Percentiles rank a stretch among this genome's conserved stretches.
Evolutionary conservation across 2,113 vertebrate species (phyloP).

Genomic region (Hemiscyllium ocellatum): DNA sequence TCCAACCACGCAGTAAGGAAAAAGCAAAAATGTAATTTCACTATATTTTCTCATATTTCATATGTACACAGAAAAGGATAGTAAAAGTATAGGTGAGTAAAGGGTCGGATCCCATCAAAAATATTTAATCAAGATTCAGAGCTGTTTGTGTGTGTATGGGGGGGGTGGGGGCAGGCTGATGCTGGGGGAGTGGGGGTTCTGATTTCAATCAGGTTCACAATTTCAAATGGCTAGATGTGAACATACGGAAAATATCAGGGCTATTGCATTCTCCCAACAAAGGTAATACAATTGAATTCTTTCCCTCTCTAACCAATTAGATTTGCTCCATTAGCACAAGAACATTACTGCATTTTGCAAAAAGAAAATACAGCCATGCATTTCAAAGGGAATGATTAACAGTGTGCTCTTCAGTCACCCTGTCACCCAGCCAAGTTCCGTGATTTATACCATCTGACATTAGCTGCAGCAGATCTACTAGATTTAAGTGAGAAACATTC

Average conservation of each 20-base stretch:
- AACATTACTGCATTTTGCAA: not conserved
- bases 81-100: not conserved
- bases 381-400: conserved; percentile 15
- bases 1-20: not conserved
- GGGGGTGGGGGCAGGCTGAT: not conserved
- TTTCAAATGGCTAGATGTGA: not conserved
- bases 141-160: no score
- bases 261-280: not conserved
- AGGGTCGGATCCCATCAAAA: not conserved
- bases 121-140: not conserved
- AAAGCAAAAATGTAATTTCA: not conserved
- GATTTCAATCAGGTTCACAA: not conserved
- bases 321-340: conserved; percentile 21
- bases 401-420: not conserved
- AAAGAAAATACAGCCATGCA: not conserved
- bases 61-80: not conserved
- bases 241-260: not conserved
- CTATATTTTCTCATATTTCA: not conserved
- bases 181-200: no score
- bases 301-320: not conserved
- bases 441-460: not conserved
- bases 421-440: not conserved
- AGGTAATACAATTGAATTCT: not conserved
- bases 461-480: not conserved
- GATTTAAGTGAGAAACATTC: not conserved